Evolutionary conservation across 2,888 invertebrate species (phyloP), one percentile per base, ranked within the genome.

Genomic region (Tortrix viridana): DNA sequence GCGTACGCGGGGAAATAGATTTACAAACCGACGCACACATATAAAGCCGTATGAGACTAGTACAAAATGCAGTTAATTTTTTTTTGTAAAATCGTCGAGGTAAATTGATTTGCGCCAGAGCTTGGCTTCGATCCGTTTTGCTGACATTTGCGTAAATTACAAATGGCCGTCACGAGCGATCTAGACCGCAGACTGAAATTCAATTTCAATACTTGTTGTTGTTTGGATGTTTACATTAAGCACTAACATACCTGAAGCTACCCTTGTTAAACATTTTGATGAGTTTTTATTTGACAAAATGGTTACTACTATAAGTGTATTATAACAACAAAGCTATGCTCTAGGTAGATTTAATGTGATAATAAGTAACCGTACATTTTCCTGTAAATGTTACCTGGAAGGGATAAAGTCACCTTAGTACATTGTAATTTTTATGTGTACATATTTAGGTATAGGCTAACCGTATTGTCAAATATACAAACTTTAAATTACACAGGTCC

Each of bases 71-170:
- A 55, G 14, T 49, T 44, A 37, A 16, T 44, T 37, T 22, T 55
- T 48, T 32, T 49, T 49, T 48, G 32, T 32, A 22, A 53, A 43
- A 43, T 57, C 49, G 54, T 12, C 52, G 60, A 62, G 65, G 68
- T 73, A 76, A 80, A 82, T 81, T 80, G 77, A 81, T 84, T 82
- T 82, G 70, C 71, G 68, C 69, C 66, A 65, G 67, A 74, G 67
- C 67, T 65, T 74, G 70, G 68, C 71, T 73, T 67, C 69, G 66
- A 72, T 73, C 62, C 74, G 73, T 76, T 78, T 74, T 71, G 67
- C 74, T 77, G 81, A 79, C 77, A 73, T 77, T 74, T 74, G 72
- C 70, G 74, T 76, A 76, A 77, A 79, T 79, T 78, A 76, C 74
- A 69, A 75, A 74, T 74, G 68, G 63, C 71, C 60, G 69, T 72